Evolutionary conservation across 2,888 invertebrate species (phyloP), one percentile per base, ranked within the genome.

Genomic region (Frankliniella intonsa): DNA sequence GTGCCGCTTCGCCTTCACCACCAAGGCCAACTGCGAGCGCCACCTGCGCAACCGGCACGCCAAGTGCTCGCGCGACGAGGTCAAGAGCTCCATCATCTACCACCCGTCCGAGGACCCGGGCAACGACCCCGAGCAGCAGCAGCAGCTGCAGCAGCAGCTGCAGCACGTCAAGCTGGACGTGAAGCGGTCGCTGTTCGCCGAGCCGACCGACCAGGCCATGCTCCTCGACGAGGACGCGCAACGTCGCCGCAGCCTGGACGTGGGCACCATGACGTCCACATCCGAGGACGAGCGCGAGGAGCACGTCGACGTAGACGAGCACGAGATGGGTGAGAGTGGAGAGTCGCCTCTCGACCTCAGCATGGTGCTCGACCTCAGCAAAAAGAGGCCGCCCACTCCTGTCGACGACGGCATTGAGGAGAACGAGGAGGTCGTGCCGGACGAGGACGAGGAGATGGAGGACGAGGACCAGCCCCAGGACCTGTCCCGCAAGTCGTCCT

Each of bases 1-100:
- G n/a, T 98, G 98, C 88, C 96, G 96, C 86, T 97, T 96, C 87
- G 97, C 97, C 3, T 98, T 98, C 88, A 98, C 98, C 50, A 98
- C 98, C 0, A 97, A 98, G 89, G 97, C 98, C 1, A 98, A 98
- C 87, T 98, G 98, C 87, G 98, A 98, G 88, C 91, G 98, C 10
- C 98, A 98, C 88, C 90, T 98, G 85, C 91, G 97, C 84, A 98
- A 98, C 87, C 92, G 97, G 49, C 98, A 98, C 86, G 93, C 94
- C 0, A 96, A 96, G 88, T 91, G 93, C 0, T 93, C 94, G 1
- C 91, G 96, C 82, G 95, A 97, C 85, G 97, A 97, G 85, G 94
- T 97, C 0, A 96, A 97, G 87, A 93, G 93, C 84, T 92, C 95
- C 10, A 95, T 97, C 82, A 95, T 95, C 84, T 95, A 95, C 86